Conservation (phyloP, 1,140 invertebrate genomes). For the Drosophila ohnishii region DNA sequence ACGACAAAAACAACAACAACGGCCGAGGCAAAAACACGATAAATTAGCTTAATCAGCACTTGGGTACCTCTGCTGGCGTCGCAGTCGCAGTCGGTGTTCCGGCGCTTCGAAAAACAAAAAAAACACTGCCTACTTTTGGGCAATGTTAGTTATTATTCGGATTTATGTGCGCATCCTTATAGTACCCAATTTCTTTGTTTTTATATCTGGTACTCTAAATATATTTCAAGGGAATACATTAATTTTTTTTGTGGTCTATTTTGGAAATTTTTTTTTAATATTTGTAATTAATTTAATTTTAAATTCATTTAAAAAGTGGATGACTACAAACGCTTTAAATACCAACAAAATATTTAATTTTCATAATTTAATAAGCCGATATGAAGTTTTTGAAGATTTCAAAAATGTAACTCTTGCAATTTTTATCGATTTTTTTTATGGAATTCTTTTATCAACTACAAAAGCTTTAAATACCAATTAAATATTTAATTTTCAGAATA, state of each 20-base stretch:
- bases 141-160: conserved; percentile 13
- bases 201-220: neutral
- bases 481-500: too few species aligned
- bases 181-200: neutral
- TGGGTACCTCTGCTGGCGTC: conserved; percentile 10
- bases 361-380: too few species aligned
- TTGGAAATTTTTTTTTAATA: neutral
- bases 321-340: too few species aligned
- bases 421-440: too few species aligned
- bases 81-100: neutral
- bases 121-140: conserved; percentile 59
- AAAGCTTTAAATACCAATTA: too few species aligned
- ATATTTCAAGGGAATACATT: neutral
- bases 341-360: too few species aligned
- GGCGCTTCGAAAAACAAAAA: neutral
- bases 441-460: too few species aligned
- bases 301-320: too few species aligned
- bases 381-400: too few species aligned
- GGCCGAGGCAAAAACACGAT: conserved; percentile 31
- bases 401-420: too few species aligned
- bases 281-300: neutral
- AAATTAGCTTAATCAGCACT: conserved; percentile 41
- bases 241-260: neutral
- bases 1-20: conserved; percentile 2
- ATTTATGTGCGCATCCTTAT: neutral